phyloP scores from a whole-genome alignment of 2,797 vertebrate species.

The Pantherophis alleghaniensis region DNA sequence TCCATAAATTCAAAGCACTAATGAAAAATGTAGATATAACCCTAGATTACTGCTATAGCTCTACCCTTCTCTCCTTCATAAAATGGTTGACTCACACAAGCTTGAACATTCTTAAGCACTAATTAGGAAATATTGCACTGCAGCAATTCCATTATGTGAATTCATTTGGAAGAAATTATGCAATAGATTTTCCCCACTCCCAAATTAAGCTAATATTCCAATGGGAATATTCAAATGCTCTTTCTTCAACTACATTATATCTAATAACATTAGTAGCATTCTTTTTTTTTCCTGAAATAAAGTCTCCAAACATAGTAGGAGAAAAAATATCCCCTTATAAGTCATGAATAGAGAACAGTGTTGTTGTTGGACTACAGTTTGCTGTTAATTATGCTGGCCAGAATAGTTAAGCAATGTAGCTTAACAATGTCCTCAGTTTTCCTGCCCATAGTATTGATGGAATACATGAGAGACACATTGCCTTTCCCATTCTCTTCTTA shows the following conservation, averaged over 20 bases:
- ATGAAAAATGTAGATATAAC: slow-evolving; percentile 15
- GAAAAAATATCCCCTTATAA: neutral
- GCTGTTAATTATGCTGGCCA: neutral
- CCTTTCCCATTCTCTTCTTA: neutral
- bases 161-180: slow-evolving; percentile 11
- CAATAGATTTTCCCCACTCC: neutral
- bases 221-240: neutral
- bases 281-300: neutral
- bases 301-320: neutral
- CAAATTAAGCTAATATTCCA: neutral
- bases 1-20: neutral
- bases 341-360: neutral
- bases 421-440: neutral
- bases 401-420: neutral
- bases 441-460: neutral
- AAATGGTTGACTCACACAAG: neutral
- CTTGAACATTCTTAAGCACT: neutral
- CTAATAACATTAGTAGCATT: neutral
- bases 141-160: neutral
- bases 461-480: neutral
- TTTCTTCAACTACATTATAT: neutral
- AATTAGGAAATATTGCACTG: slow-evolving; percentile 32
- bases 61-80: slow-evolving; percentile 9
- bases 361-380: neutral
- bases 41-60: slow-evolving; percentile 9